phyloP scores from a whole-genome alignment of 2,888 invertebrate species.

The Caenorhabditis japonica region DNA sequence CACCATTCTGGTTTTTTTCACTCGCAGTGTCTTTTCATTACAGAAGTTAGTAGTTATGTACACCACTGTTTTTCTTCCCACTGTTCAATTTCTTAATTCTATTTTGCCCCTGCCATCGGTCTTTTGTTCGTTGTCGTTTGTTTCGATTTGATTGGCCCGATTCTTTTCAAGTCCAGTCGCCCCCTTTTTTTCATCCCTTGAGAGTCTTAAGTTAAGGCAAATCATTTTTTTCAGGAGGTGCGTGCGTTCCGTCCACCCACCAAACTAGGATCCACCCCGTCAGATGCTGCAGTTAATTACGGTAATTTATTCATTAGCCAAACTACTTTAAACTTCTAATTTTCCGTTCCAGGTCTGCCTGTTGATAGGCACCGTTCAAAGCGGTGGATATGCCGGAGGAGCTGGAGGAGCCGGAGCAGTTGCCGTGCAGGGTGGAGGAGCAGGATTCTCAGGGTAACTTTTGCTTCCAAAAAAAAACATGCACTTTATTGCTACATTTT shows the following conservation, averaged over 20 bases:
- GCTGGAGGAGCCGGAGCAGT: slow-evolving; percentile 9
- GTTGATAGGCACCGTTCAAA: slow-evolving; percentile 44
- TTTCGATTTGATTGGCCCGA: no score
- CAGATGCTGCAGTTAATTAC: slow-evolving; percentile 32
- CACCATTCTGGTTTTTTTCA: no score
- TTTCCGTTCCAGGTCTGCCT: slow-evolving; percentile 28
- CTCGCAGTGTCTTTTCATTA: neutral
- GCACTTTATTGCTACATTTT: neutral
- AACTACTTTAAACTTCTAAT: neutral
- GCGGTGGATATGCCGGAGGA: slow-evolving; percentile 31
- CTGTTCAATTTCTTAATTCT: no score
- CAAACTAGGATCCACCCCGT: slow-evolving; percentile 3
- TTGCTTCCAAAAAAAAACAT: neutral
- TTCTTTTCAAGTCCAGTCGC: no score
- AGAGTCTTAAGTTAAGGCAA: neutral
- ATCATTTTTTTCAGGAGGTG: slow-evolving; percentile 9
- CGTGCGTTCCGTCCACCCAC: slow-evolving; percentile 8
- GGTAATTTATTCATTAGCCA: neutral
- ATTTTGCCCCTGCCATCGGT: no score
- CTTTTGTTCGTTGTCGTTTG: no score
- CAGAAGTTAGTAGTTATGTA: slow-evolving; percentile 3
- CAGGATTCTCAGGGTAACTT: slow-evolving; percentile 10
- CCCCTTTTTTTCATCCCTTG: no score
- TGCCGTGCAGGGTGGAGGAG: slow-evolving; percentile 13
- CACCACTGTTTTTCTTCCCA: neutral